These are phyloP conservation scores for Lipotes vexillifer DNA, from an alignment of 2,113 vertebrate genomes.

Conservation along the genomic window DNA sequence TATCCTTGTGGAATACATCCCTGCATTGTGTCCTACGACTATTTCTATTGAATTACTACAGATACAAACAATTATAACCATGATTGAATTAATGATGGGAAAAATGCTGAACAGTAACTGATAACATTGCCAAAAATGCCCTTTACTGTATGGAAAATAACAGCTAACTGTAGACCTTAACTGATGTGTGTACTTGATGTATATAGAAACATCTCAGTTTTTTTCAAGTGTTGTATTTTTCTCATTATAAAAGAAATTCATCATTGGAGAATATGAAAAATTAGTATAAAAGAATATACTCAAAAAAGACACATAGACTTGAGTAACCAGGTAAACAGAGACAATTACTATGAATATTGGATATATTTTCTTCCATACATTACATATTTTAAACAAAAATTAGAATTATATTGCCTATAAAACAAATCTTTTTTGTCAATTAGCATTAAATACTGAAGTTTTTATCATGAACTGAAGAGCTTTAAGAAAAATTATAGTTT, in stretches of 20 bases:
- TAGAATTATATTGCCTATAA: neutral
- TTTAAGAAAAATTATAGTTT: neutral
- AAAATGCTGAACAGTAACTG: neutral
- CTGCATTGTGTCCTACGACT: neutral
- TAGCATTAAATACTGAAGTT: neutral
- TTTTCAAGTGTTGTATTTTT: neutral
- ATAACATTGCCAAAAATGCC: neutral
- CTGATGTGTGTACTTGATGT: neutral
- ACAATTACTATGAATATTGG: neutral
- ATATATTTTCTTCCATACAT: neutral
- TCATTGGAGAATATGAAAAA: neutral
- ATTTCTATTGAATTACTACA: neutral
- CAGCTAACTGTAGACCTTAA: neutral
- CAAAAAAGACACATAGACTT: neutral
- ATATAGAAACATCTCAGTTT: neutral
- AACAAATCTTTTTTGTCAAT: neutral
- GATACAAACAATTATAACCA: neutral
- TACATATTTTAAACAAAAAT: neutral
- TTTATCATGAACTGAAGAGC: neutral
- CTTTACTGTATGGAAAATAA: neutral
- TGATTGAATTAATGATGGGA: neutral
- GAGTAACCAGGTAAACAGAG: neutral
- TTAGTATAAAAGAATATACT: neutral
- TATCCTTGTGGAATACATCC: neutral
- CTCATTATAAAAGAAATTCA: neutral